phyloP scores from a whole-genome alignment of 2,797 vertebrate genomes.

The Sylvia borin region DNA sequence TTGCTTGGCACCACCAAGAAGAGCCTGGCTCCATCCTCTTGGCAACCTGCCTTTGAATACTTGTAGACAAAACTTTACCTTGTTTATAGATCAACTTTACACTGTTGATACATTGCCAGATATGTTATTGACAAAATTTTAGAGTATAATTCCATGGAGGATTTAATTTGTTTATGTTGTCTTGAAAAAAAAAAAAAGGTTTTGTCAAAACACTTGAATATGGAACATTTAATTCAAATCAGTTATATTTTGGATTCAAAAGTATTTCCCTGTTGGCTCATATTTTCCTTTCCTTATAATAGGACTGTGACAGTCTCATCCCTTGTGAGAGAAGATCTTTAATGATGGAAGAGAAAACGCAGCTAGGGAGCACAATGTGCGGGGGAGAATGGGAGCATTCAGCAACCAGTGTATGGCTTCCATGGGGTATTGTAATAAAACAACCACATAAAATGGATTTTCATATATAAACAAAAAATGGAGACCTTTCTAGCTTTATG shows the following conservation, averaged over 20 bases:
- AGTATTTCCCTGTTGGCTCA: not conserved
- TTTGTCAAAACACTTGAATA: not conserved
- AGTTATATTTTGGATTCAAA: not conserved
- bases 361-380: not conserved
- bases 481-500: not conserved
- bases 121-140: not conserved
- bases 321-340: not conserved
- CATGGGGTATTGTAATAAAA: not conserved
- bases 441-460: not conserved
- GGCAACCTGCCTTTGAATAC: not conserved
- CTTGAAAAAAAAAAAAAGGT: accelerated
- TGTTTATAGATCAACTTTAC: not conserved
- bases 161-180: not conserved
- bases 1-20: not conserved
- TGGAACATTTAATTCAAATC: not conserved
- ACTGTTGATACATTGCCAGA: not conserved
- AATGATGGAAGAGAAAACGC: not conserved
- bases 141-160: not conserved
- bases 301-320: not conserved
- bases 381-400: not conserved
- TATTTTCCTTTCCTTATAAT: not conserved
- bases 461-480: not conserved
- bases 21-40: not conserved
- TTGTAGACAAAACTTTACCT: not conserved
- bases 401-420: not conserved